These are phyloP conservation scores for Catostylus mosaicus DNA, from an alignment of 30 jellyfish, hydroid and myxozoan genomes.

Conservation along the genomic window DNA sequence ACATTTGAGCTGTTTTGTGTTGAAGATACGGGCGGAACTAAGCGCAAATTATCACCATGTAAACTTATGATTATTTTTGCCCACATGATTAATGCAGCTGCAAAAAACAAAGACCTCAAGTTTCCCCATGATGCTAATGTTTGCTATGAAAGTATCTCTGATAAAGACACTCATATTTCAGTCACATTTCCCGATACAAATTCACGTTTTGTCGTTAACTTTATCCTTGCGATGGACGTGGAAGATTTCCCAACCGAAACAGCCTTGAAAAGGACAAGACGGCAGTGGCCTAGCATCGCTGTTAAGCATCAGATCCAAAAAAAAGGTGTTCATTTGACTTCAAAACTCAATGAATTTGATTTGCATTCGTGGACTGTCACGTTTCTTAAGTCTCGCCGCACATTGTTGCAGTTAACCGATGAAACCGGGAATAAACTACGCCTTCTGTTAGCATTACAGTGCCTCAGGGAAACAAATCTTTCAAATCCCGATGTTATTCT, in stretches of 20 bases:
- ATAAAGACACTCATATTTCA: slow-evolving; percentile 42
- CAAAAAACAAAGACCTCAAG: slow-evolving; percentile 16
- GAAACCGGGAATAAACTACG: slow-evolving; percentile 67
- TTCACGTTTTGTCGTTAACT: slow-evolving; percentile 55
- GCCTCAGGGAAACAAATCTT: slow-evolving; percentile 67
- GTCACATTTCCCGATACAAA: slow-evolving; percentile 54
- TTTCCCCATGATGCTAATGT: slow-evolving; percentile 74
- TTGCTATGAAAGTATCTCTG: slow-evolving; percentile 42
- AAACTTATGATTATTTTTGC: slow-evolving; percentile 83
- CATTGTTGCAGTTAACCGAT: slow-evolving; percentile 72
- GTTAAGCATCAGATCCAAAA: slow-evolving; percentile 43
- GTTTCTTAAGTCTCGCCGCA: slow-evolving; percentile 74
- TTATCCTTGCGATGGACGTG: slow-evolving; percentile 71
- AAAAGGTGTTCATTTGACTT: slow-evolving; percentile 84
- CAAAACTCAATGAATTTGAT: slow-evolving; percentile 47
- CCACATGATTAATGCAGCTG: slow-evolving; percentile 41
- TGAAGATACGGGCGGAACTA: slow-evolving; percentile 19
- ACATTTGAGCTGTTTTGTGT: slow-evolving; percentile 71
- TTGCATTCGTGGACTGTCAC: slow-evolving; percentile 87
- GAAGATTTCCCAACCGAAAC: slow-evolving; percentile 62
- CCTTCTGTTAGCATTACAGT: slow-evolving; percentile 77
- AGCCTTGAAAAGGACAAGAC: slow-evolving; percentile 31
- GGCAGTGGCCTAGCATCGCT: slow-evolving; percentile 79
- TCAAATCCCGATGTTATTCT: slow-evolving; percentile 72
- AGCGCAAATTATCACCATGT: slow-evolving; percentile 70